These are phyloP conservation scores for Sebastes minor DNA, from an alignment of 2,797 vertebrate genomes.

Conservation along the genomic window DNA sequence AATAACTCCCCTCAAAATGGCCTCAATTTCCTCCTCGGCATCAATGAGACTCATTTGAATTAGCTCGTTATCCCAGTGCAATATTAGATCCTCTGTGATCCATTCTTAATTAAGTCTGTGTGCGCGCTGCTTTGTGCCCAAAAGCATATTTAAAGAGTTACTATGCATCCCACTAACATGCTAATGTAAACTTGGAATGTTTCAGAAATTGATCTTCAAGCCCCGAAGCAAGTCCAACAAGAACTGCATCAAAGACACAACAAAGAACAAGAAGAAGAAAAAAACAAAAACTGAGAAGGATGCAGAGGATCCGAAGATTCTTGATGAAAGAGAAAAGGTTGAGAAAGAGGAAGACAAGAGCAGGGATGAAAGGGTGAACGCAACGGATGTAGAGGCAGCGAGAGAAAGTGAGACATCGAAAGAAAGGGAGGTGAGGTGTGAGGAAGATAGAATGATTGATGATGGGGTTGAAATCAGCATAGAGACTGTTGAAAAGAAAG, in stretches of 20 bases:
- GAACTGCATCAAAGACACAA: constrained; percentile 78
- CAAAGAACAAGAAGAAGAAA: constrained; percentile 82
- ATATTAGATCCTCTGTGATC: constrained; percentile 52
- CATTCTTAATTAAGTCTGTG: constrained; percentile 64
- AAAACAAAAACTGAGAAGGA: constrained; percentile 66
- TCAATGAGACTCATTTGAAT: constrained; percentile 56
- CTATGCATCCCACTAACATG: constrained; percentile 31
- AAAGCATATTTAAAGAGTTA: constrained; percentile 24
- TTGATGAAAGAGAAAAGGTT: constrained; percentile 53
- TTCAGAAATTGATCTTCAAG: constrained; percentile 87
- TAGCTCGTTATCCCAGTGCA: constrained; percentile 41
- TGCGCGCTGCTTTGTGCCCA: constrained; percentile 17
- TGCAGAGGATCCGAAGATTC: constrained; percentile 66
- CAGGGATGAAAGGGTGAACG: constrained; percentile 9
- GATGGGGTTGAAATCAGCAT: constrained; percentile 40
- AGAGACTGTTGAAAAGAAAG: constrained; percentile 38
- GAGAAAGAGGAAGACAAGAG: constrained; percentile 44
- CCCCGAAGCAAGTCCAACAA: constrained; percentile 82
- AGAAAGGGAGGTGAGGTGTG: constrained; percentile 27
- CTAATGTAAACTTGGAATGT: constrained; percentile 53
- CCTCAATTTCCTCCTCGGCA: constrained; percentile 58
- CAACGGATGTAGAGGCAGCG: constrained; percentile 8
- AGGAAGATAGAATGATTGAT: constrained; percentile 48
- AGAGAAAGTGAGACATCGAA: constrained; percentile 25
- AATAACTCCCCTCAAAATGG: constrained; percentile 42